Evolutionary conservation across 2,797 vertebrate genomes (phyloP).

Genomic region (Poecilia gillii): DNA sequence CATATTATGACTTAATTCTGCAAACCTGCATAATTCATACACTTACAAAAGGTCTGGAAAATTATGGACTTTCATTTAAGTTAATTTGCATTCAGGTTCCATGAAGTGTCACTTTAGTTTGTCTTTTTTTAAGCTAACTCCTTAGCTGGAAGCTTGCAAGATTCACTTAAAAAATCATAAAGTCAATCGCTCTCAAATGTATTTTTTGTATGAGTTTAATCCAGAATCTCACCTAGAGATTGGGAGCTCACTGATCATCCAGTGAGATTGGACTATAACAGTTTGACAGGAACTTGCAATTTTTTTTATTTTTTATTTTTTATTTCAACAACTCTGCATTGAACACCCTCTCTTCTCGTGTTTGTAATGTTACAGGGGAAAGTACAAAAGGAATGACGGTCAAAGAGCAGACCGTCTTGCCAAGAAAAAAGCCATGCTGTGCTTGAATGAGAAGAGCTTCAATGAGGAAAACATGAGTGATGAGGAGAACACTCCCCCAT

Average conservation of each 20-base stretch:
- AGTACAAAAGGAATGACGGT: background rate
- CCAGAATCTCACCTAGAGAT: background rate
- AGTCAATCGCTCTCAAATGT: background rate
- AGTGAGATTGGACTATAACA: background rate
- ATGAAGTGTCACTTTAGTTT: background rate
- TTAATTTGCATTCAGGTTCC: background rate
- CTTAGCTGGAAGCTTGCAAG: background rate
- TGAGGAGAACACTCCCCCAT: background rate
- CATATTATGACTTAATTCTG: background rate
- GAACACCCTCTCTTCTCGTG: background rate
- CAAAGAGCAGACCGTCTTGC: constrained; percentile 29
- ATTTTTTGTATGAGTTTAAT: too few species aligned
- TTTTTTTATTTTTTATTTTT: background rate
- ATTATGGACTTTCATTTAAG: background rate
- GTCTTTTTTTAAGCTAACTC: background rate
- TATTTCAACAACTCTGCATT: background rate
- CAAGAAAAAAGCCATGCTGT: constrained; percentile 54
- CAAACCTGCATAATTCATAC: background rate
- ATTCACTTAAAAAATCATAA: background rate
- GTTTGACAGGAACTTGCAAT: background rate
- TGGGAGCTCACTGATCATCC: background rate
- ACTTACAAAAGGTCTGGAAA: background rate
- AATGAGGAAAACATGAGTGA: constrained; percentile 42
- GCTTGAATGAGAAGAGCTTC: constrained; percentile 44
- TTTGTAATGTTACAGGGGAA: constrained; percentile 29